phyloP scores from a whole-genome alignment of 1,140 invertebrate species.

The Plectrocnemia conspersa region DNA sequence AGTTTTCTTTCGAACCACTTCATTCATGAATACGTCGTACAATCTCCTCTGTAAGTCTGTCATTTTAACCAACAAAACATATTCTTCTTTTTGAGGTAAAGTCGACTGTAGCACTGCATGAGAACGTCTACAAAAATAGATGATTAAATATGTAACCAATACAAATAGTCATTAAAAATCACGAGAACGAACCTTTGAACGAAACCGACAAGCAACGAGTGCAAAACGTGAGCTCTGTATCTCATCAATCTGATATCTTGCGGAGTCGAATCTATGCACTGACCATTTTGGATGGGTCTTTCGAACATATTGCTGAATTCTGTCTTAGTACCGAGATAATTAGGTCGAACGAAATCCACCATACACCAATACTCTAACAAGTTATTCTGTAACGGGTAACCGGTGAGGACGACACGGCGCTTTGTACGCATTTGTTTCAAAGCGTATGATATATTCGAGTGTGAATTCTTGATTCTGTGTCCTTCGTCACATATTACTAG shows the following conservation, averaged over 20 bases:
- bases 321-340: slow-evolving; percentile 86
- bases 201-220: slow-evolving; percentile 85
- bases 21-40: slow-evolving; percentile 88
- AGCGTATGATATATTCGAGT: slow-evolving; percentile 87
- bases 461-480: slow-evolving; percentile 93
- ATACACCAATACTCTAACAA: slow-evolving; percentile 95
- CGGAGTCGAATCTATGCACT: slow-evolving; percentile 88
- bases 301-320: slow-evolving; percentile 97
- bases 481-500: slow-evolving; percentile 94
- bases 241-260: slow-evolving; percentile 86
- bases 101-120: slow-evolving; percentile 82
- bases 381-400: slow-evolving; percentile 96
- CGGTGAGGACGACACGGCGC: slow-evolving; percentile 82
- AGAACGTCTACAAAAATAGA: slow-evolving; percentile 66
- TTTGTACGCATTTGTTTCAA: slow-evolving; percentile 89
- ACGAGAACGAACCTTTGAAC: slow-evolving; percentile 64
- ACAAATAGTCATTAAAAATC: slow-evolving; percentile 1
- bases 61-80: slow-evolving; percentile 84
- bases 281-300: slow-evolving; percentile 89
- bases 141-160: slow-evolving; percentile 2
- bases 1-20: slow-evolving; percentile 77
- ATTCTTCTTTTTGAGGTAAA: slow-evolving; percentile 87
- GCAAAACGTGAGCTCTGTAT: slow-evolving; percentile 83
- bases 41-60: slow-evolving; percentile 80
- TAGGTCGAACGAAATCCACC: slow-evolving; percentile 94